These are phyloP conservation scores for Anguilla megastoma DNA, from an alignment of 2,797 vertebrate genomes.

Conservation along the genomic window DNA sequence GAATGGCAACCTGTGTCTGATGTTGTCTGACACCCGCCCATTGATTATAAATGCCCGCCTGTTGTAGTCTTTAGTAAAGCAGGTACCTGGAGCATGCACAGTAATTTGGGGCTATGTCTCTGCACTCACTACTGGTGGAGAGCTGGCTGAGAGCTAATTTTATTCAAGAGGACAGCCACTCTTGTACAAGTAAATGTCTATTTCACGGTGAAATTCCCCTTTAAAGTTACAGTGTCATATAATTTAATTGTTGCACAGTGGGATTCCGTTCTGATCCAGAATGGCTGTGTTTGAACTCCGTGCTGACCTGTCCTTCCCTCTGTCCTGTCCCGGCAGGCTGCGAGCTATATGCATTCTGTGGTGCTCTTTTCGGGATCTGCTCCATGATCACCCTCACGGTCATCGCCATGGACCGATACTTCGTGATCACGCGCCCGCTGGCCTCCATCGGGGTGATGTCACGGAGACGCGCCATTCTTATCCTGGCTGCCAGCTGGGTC, in stretches of 20 bases:
- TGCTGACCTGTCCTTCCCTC: neutral
- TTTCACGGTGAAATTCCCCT: no score
- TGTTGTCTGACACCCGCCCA: no score
- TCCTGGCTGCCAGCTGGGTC: conserved; percentile 83
- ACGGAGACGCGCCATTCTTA: conserved; percentile 79
- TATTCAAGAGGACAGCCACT: no score
- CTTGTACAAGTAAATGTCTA: no score
- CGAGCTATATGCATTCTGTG: conserved; percentile 92
- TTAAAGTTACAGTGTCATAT: no score
- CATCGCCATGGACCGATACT: conserved; percentile 91
- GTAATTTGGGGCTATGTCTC: no score
- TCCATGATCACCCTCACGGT: conserved; percentile 95
- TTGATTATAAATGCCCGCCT: no score
- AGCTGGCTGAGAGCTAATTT: no score
- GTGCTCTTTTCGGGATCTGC: conserved; percentile 92
- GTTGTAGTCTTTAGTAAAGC: no score
- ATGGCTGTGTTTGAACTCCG: neutral
- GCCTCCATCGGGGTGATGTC: conserved; percentile 84
- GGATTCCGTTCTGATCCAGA: neutral
- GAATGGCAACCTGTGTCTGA: no score
- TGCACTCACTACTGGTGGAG: no score
- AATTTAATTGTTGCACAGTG: neutral
- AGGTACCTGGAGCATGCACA: no score
- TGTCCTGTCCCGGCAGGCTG: conserved; percentile 72
- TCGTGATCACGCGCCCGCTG: conserved; percentile 92